A percentile compares a stretch with the other conserved stretches of the same genome.
These are phyloP conservation scores for Acrocephalus kingi DNA, from an alignment of 2,113 vertebrate genomes.

Conservation along the genomic window DNA sequence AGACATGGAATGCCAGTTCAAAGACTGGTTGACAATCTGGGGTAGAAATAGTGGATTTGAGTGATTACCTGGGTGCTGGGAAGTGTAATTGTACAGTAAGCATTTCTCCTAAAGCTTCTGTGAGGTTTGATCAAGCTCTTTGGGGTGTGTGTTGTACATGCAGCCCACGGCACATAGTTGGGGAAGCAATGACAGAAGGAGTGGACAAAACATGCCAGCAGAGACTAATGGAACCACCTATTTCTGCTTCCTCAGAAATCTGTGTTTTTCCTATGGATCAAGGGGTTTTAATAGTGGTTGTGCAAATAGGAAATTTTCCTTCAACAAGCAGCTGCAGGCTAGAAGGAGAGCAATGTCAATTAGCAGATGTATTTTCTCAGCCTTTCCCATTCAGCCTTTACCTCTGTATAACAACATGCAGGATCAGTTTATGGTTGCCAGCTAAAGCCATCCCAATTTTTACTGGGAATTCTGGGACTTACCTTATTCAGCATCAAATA, in stretches of 20 bases:
- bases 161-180: neutral
- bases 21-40: neutral
- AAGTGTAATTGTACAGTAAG: neutral
- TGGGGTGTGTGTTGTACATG: neutral
- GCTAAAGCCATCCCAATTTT: neutral
- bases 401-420: neutral
- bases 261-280: neutral
- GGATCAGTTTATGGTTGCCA: neutral
- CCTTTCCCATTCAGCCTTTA: neutral
- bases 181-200: neutral
- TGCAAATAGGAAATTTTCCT: neutral
- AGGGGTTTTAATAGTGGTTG: neutral
- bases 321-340: neutral
- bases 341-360: neutral
- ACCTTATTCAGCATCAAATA: neutral
- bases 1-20: neutral
- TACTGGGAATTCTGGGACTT: neutral
- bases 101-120: neutral
- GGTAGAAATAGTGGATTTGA: neutral
- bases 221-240: neutral
- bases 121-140: neutral
- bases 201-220: neutral
- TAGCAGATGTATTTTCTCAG: neutral
- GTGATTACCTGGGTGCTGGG: neutral
- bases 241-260: conserved; percentile 8